Evolutionary conservation across 2,113 vertebrate genomes (phyloP).

Genomic region (Gulo gulo): DNA sequence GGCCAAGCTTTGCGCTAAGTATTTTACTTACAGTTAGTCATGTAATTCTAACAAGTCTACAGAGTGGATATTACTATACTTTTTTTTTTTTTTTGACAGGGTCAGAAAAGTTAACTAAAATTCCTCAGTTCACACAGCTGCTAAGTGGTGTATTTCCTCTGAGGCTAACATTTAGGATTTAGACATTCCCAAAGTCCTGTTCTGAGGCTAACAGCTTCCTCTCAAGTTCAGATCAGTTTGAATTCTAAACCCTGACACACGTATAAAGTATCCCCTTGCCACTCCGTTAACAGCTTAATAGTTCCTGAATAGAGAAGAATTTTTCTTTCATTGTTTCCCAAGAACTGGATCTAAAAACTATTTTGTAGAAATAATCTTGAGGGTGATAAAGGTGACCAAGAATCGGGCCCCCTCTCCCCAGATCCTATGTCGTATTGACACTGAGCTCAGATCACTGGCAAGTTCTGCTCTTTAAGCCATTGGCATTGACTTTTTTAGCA

Average conservation of each 20-base stretch:
- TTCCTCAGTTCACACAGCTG: neutral
- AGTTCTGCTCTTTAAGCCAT: neutral
- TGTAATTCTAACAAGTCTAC: constrained; percentile 2
- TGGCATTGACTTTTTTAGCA: constrained; percentile 54
- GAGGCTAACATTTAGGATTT: neutral
- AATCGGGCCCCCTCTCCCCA: neutral
- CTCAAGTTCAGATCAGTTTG: constrained; percentile 1
- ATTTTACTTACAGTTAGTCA: constrained; percentile 17
- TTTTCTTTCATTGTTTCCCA: neutral
- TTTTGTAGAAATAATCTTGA: neutral
- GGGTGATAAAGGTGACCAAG: neutral
- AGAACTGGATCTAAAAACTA: neutral
- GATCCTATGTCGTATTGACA: constrained; percentile 7
- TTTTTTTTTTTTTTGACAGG: neutral
- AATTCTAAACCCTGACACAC: neutral
- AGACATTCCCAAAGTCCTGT: too few relatives aligned
- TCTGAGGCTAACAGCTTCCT: neutral
- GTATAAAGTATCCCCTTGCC: neutral
- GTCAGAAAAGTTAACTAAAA: constrained; percentile 30
- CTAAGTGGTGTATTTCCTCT: neutral
- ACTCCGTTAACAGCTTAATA: neutral
- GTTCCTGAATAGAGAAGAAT: neutral
- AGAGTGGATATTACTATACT: neutral
- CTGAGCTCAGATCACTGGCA: constrained; percentile 8
- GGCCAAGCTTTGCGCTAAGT: neutral